These are phyloP conservation scores for Sipha maydis DNA, from an alignment of 2,888 invertebrate species.

Conservation along the genomic window DNA sequence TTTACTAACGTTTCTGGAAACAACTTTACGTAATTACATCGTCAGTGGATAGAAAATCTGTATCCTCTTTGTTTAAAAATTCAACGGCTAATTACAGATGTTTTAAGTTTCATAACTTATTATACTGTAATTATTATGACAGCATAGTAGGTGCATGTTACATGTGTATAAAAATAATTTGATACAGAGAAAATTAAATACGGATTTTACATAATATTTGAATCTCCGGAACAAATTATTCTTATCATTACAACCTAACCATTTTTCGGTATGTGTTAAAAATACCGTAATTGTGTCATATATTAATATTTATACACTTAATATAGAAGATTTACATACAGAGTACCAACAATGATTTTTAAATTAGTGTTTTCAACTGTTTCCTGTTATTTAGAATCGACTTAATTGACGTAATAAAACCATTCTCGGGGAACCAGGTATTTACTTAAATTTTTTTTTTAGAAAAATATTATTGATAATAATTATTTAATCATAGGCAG, in stretches of 20 bases:
- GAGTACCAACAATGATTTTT: not conserved
- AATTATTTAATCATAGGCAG: too few species aligned
- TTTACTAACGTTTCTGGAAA: not conserved
- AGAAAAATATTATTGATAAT: too few species aligned
- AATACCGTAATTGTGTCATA: not conserved
- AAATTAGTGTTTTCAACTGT: not conserved
- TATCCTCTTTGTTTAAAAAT: slow-evolving; percentile 25
- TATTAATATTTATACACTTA: not conserved
- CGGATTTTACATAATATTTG: not conserved
- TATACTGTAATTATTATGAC: not conserved
- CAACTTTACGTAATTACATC: slow-evolving; percentile 24
- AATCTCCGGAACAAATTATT: not conserved
- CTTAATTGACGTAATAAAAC: not conserved
- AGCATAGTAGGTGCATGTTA: not conserved
- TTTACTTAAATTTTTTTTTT: too few species aligned
- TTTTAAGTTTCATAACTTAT: slow-evolving; percentile 45
- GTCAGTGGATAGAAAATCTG: not conserved
- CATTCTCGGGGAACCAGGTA: too few species aligned
- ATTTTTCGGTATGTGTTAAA: not conserved
- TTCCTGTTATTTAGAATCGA: not conserved
- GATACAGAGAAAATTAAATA: not conserved
- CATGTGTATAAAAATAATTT: not conserved
- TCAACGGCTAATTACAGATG: slow-evolving; percentile 14
- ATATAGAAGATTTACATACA: not conserved
- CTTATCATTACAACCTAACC: not conserved